Base-by-base conservation (phyloP, 2,113 vertebrate species). In the Andinoacara biseriatus region DNA sequence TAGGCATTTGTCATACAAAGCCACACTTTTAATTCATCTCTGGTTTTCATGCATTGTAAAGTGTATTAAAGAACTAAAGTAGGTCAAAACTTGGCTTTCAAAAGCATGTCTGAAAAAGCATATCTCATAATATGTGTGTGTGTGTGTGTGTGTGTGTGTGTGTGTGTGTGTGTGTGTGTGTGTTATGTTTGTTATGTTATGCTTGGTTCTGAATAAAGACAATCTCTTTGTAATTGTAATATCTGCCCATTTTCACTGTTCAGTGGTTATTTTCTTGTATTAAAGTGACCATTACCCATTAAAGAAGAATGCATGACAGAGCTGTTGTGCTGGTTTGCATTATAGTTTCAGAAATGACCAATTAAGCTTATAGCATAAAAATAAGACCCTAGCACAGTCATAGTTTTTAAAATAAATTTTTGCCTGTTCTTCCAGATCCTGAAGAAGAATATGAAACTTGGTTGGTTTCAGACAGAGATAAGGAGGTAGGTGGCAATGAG, bases 391-490 rank as follows among this genome's bases (percentile, higher is more conserved):
- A 69, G 65, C 43, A 31, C 49, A 20, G 15, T 52, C 67, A 31
- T 72, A 17, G 38, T 75, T 82, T 54, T 67, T 20, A 56, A 81
- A 78, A 59, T 24, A 2, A 2, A 7, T 76, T 78, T 85, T 29
- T 80, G 77, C 82, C 13, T 91, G 2, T 77, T 52, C 9, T 76
- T 8, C 9, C 87, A 95, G 93, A 92, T 82, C 26, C 22, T 80
- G 81, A 85, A 59, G 84, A 57, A 46, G 72, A 26, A 24, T 59
- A 18, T 3, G 38, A 35, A 5, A 46, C 7, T 76, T 95, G 94
- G 94, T 6, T 90, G 80, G 85, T 95, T 24, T 92, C 85, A 11
- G 54, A 82, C 33, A 94, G 85, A 58, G 94, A 95, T 78, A 92
- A 24, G 49, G 83, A 89, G 76, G 94, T 95, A 75, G 3, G 89